Evolutionary conservation across 2,888 invertebrate species (phyloP), one percentile per base, ranked within the genome.

Genomic region (Eupelmus urozonus): DNA sequence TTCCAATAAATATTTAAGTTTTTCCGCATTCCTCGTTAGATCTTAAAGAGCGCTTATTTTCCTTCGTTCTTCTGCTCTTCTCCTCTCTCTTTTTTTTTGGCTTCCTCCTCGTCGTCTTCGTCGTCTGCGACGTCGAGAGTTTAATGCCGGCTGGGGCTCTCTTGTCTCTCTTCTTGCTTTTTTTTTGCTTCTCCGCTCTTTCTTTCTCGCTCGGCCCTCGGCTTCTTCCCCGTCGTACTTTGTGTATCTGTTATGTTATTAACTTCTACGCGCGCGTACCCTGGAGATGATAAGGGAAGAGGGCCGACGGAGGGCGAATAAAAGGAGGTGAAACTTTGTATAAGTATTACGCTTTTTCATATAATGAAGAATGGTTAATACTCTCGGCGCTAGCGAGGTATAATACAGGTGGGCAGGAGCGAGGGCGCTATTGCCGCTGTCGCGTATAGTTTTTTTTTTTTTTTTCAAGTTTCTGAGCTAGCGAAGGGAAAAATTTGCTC

Each of bases 1-100:
- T 88, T 87, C 85, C 86, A 86, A 87, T 87, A 87, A 87, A 88
- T 88, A 87, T 87, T 86, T 85, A 87, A 87, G 85, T 86, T 87
- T 81, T 81, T 82, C 69, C 75, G 69, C 76, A 80, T 80, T 77
- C 72, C 78, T 72, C 55, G 65, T 73, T 70, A 67, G 79, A 76
- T 63, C 69, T 72, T 79, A 80, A 80, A 74, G 73, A 74, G 69
- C 53, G 66, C 76, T 76, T 76, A 67, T 72, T 72, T 69, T 79
- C 55, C 27, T 40, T 42, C 13, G 51, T 29, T 53, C 53, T 42
- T 34, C n/a, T n/a, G n/a, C n/a, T 53, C 55, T 66, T 66, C 9
- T 34, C 42, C 45, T 23, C 55, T 42, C n/a, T 5, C n/a, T 51
- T 34, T 69, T 27, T 40, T 55, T 75, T 34, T 40, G 40, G 1